Base-by-base conservation (phyloP, 2,113 vertebrate species). In the Hassar affinis region DNA sequence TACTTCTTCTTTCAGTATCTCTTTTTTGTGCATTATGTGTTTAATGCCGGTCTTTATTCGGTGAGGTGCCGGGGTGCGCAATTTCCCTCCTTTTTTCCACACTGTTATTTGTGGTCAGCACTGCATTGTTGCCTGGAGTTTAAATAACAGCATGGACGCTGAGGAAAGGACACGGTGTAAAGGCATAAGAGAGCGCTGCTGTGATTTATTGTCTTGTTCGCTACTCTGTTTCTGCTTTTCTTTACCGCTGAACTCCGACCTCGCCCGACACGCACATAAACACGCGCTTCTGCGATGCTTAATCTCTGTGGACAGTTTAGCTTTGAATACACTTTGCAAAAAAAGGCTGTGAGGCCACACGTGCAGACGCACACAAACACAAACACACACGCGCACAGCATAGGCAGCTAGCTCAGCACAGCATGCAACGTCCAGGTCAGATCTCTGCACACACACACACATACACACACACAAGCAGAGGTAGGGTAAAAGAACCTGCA, bases 181-280 rank as follows among this genome's bases (percentile, higher is more conserved):
- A 78, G 69, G 14, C 51, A 9, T 22, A 27, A 27, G 38, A 56
- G 52, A 57, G 76, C 38, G 17, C n/a, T 10, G 35, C 82, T 57
- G 62, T 84, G 83, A 84, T 84, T 84, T 79, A 84, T 79, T 25
- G 76, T 57, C 75, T 78, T n/a, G 3, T 83, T 61, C 64, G 20
- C 75, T 66, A 18, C 33, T 61, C 42, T 52, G 42, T 84, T 79
- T 82, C 30, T 56, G 52, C 77, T 84, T 38, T 84, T 84, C 25
- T n/a, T 84, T 69, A 79, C 38, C 1, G 62, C 59, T 69, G 61
- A 81, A 85, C 72, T 62, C 64, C 18, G 54, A 72, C 80, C 74
- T 72, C 56, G 25, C 20, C 49, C 4, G 14, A 59, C 62, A 71
- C 74, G 71, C 38, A 61, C 59, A 78, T 22, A 57, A n/a, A 72